phyloP scores from a whole-genome alignment of 2,888 invertebrate genomes.

The Myopa testacea region DNA sequence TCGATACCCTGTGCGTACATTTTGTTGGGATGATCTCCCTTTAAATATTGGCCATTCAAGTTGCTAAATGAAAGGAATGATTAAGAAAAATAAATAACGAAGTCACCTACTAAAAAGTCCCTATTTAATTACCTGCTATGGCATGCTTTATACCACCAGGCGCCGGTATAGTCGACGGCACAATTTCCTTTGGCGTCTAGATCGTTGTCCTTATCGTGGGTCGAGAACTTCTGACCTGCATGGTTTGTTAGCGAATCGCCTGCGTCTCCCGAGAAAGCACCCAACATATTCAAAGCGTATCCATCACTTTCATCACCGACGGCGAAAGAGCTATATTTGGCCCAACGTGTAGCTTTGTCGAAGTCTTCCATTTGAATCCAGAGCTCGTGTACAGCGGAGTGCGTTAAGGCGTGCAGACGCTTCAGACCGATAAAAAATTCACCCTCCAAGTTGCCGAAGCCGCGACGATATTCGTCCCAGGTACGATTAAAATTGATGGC shows the following conservation, averaged over 20 bases:
- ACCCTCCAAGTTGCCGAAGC: constrained; percentile 76
- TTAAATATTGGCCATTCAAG: neutral
- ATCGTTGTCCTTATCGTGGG: constrained; percentile 76
- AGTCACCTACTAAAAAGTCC: neutral
- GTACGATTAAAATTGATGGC: constrained; percentile 74
- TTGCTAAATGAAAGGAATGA: neutral
- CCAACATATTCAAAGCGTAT: constrained; percentile 74
- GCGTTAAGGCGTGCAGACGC: constrained; percentile 71
- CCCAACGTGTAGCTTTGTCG: constrained; percentile 71
- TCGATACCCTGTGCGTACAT: neutral
- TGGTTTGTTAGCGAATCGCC: constrained; percentile 78
- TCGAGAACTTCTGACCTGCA: constrained; percentile 77
- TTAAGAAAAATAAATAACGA: neutral
- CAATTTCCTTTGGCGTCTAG: constrained; percentile 73
- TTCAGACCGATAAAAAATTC: constrained; percentile 80
- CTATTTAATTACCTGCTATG: constrained; percentile 71
- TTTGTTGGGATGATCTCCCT: neutral
- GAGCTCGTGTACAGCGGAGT: constrained; percentile 69
- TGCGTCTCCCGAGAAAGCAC: constrained; percentile 73
- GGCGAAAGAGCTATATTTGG: constrained; percentile 75
- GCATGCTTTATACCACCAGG: constrained; percentile 80
- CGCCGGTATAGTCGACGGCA: constrained; percentile 75
- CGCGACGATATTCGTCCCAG: constrained; percentile 75
- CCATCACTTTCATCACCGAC: constrained; percentile 75
- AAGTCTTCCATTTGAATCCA: constrained; percentile 74